Conservation (phyloP, 2,113 vertebrate genomes). For the Ophthalmolycus amberensis region DNA sequence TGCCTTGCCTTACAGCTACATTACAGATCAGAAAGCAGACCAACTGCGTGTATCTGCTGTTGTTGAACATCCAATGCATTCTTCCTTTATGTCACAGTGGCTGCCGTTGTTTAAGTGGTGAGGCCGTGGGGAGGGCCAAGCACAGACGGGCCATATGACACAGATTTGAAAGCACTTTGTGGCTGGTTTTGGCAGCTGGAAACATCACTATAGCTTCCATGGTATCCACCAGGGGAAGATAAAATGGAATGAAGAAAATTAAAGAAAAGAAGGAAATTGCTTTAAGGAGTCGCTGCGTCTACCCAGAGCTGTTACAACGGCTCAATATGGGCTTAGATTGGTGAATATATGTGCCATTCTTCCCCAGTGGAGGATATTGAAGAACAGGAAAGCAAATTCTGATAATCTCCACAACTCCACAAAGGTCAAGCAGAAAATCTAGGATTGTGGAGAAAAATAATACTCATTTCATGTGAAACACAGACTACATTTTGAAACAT, state of each 20-base stretch:
- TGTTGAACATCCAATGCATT: constrained; percentile 29
- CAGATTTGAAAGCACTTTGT: constrained; percentile 72
- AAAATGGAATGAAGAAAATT: constrained; percentile 52
- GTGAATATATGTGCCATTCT: constrained; percentile 25
- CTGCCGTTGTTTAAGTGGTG: constrained; percentile 38
- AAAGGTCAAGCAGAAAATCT: constrained; percentile 7
- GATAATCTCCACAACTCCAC: constrained; percentile 28
- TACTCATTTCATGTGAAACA: constrained; percentile 22
- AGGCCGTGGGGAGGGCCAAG: constrained; percentile 33
- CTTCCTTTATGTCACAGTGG: constrained; percentile 30
- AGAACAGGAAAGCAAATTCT: constrained; percentile 34
- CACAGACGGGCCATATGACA: constrained; percentile 60
- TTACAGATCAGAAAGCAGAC: constrained; percentile 54
- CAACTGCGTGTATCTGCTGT: neutral
- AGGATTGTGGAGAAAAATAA: constrained; percentile 11
- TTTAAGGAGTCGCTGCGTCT: constrained; percentile 28
- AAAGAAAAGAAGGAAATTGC: constrained; percentile 56
- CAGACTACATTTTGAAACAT: constrained; percentile 5
- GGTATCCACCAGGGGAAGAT: constrained; percentile 51
- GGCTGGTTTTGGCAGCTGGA: constrained; percentile 65
- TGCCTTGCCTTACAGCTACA: no score
- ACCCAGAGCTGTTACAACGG: constrained; percentile 19
- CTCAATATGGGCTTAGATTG: constrained; percentile 15
- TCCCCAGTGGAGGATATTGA: constrained; percentile 42
- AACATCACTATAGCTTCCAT: constrained; percentile 48